Evolutionary conservation across 2,113 vertebrate genomes (phyloP).

Genomic region (Fulmarus glacialis): DNA sequence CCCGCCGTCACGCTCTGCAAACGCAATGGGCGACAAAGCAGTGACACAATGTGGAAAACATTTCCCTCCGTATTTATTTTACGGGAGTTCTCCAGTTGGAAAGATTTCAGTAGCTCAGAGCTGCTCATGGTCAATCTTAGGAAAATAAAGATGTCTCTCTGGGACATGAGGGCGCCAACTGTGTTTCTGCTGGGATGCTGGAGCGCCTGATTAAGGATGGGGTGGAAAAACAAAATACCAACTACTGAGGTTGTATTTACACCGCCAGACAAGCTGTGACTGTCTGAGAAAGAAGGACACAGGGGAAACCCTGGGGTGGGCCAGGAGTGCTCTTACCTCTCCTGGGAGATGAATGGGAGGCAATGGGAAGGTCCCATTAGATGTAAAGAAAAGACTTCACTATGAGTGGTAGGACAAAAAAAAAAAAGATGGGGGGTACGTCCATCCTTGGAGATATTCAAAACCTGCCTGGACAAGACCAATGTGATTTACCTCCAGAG

Average conservation of each 20-base stretch:
- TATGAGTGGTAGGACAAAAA: neutral
- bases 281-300: neutral
- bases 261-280: neutral
- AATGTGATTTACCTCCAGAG: neutral
- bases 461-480: neutral
- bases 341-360: neutral
- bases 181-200: neutral
- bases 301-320: neutral
- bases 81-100: neutral
- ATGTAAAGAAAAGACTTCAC: neutral
- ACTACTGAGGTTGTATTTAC: neutral
- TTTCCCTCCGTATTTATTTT: neutral
- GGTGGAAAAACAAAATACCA: neutral
- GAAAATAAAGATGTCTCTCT: conserved; percentile 8
- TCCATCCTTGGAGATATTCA: neutral
- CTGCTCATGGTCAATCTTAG: neutral
- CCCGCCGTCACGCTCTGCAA: accelerated
- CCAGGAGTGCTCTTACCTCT: neutral
- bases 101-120: conserved; percentile 17
- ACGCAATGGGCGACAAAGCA: accelerated
- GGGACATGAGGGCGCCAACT: neutral
- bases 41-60: conserved; percentile 24
- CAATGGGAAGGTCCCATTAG: neutral
- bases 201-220: neutral
- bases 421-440: neutral